Evolutionary conservation across 2,797 vertebrate genomes (phyloP), one percentile per base, ranked within the genome.

Genomic region (Megaceryle alcyon): DNA sequence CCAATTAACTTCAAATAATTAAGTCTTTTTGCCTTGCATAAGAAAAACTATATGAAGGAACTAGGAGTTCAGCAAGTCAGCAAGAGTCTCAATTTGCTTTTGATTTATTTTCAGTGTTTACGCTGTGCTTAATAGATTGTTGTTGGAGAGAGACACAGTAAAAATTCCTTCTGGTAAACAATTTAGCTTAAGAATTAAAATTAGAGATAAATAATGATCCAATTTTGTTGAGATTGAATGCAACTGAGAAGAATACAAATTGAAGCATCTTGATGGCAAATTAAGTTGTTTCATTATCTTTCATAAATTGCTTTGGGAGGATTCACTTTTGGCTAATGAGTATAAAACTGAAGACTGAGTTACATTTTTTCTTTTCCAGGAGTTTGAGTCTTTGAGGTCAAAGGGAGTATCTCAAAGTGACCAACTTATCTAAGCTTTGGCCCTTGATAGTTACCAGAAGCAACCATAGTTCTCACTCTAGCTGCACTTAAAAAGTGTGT

Each of bases 31-130:
- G 48, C 89, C 64, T 41, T 88, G 71, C 57, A 72, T 91, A 85
- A 51, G 23, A 92, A n/a, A 6, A 79, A 35, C 33, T 89, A 41
- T 54, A 61, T 43, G 60, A 93, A 96, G 77, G 88, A 90, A 64
- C n/a, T 77, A 64, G 35, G 79, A 92, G 91, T 95, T 97, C 94
- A 94, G 8, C 94, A 96, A 95, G 92, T 95, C 95, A 96, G 76
- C 73, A 92, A 71, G 26, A 94, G 16, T 51, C 48, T 94, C 83
- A 85, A 85, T 96, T 97, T 95, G 87, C 60, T 94, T 92, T 85
- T 96, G 96, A 97, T 97, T 97, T 96, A 96, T 94, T 97, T 93
- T 95, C 71, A 73, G 41, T 96, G 88, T 96, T 97, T 96, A 94
- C 0, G 11, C 51, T 85, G 56, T 66, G 41, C 85, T 90, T 96